Conservation (phyloP, 2,113 vertebrate species). For the Petromus typicus region DNA sequence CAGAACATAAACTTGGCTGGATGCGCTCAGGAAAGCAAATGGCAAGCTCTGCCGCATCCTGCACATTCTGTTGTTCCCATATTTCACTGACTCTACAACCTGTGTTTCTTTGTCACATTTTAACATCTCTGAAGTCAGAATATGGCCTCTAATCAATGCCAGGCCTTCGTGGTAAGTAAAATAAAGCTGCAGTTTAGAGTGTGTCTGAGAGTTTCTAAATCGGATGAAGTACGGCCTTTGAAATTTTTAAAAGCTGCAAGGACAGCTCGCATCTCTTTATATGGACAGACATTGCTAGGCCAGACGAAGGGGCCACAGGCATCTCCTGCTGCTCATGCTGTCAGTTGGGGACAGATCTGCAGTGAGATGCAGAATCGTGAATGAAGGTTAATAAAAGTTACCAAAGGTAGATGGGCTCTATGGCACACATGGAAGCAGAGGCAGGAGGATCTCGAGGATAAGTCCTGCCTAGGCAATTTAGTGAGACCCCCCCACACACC, state of each 20-base stretch:
- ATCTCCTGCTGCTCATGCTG: background rate
- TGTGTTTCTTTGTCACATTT: background rate
- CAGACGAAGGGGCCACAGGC: fast-evolving
- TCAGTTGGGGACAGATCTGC: background rate
- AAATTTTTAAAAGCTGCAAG: too few species aligned
- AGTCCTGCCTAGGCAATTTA: background rate
- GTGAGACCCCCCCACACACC: background rate
- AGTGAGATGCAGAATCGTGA: fast-evolving
- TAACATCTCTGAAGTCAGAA: background rate
- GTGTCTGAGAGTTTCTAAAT: background rate
- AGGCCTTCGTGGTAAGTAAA: background rate
- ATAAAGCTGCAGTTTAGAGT: fast-evolving
- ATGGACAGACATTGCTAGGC: fast-evolving
- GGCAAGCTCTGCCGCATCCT: fast-evolving
- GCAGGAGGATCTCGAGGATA: background rate
- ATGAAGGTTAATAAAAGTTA: too few species aligned
- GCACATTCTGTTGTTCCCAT: fast-evolving
- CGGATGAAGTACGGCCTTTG: fast-evolving
- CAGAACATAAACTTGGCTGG: background rate
- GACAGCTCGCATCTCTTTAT: fast-evolving
- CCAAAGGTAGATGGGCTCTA: background rate
- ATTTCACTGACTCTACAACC: background rate
- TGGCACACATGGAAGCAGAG: background rate
- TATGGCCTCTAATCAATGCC: background rate
- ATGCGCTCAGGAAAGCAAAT: background rate